These are phyloP conservation scores for Gymnoscelis rufifasciata DNA, from an alignment of 2,888 invertebrate genomes.

Conservation along the genomic window DNA sequence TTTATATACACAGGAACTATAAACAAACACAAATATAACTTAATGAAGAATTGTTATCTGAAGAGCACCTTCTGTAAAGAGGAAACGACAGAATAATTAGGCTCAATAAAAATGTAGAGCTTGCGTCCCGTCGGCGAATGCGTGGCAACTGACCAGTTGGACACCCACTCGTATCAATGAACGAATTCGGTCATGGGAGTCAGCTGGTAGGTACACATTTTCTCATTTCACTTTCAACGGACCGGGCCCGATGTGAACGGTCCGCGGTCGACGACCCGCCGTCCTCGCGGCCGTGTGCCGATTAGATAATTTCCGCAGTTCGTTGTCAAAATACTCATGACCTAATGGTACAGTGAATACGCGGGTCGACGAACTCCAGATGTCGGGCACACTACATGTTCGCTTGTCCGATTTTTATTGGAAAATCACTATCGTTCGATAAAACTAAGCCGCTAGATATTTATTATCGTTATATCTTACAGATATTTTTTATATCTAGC, in stretches of 20 bases:
- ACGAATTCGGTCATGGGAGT: slow-evolving; percentile 54
- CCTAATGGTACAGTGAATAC: slow-evolving; percentile 76
- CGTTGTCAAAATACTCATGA: slow-evolving; percentile 78
- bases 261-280: slow-evolving; percentile 60
- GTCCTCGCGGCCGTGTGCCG: slow-evolving; percentile 76
- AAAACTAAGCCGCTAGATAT: slow-evolving; percentile 42
- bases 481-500: slow-evolving; percentile 30
- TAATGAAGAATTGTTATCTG: slow-evolving; percentile 3
- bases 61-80: slow-evolving; percentile 14
- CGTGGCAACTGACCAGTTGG: slow-evolving; percentile 25
- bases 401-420: slow-evolving; percentile 37
- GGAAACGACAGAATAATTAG: slow-evolving; percentile 15
- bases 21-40: not conserved
- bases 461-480: slow-evolving; percentile 22
- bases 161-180: slow-evolving; percentile 41
- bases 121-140: slow-evolving; percentile 27
- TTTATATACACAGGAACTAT: no score
- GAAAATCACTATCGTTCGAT: slow-evolving; percentile 51
- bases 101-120: slow-evolving; percentile 23
- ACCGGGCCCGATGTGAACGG: slow-evolving; percentile 42
- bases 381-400: slow-evolving; percentile 49
- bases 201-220: slow-evolving; percentile 43
- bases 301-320: slow-evolving; percentile 78
- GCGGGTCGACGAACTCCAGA: slow-evolving; percentile 59
- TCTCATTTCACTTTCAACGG: slow-evolving; percentile 73